phyloP scores from a whole-genome alignment of 2,113 vertebrate genomes.

The Vireo altiloquus region DNA sequence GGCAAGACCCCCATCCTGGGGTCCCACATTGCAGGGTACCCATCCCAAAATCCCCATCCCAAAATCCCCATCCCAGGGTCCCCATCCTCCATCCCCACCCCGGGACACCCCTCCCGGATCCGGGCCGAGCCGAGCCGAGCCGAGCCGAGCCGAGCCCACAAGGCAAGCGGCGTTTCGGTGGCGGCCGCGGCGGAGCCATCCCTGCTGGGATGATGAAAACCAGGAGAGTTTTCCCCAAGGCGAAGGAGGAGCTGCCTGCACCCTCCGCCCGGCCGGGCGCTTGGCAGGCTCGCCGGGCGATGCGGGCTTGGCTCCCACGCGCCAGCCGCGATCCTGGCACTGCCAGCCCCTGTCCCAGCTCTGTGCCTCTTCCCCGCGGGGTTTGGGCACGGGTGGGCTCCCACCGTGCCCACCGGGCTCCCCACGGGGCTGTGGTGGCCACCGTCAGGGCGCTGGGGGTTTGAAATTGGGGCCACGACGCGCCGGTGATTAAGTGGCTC shows the following conservation, averaged over 20 bases:
- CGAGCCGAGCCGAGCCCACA: neutral
- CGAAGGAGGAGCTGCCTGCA: neutral
- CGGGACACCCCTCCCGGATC: neutral
- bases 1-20: no score
- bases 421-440: accelerated
- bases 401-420: accelerated
- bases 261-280: slow-evolving; percentile 12
- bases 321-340: neutral
- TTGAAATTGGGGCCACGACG: neutral
- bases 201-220: slow-evolving; percentile 34
- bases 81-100: neutral
- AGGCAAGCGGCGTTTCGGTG: neutral
- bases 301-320: slow-evolving; percentile 35
- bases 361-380: neutral
- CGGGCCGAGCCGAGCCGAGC: neutral
- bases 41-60: no score
- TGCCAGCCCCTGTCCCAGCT: neutral
- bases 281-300: no score
- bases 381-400: neutral
- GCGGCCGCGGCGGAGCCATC: neutral
- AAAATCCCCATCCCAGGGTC: no score
- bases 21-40: neutral
- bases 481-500: neutral
- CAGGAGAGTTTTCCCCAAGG: neutral
- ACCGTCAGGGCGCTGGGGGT: neutral